Conservation (phyloP, 2,113 vertebrate species). For the Xerus inauris region DNA sequence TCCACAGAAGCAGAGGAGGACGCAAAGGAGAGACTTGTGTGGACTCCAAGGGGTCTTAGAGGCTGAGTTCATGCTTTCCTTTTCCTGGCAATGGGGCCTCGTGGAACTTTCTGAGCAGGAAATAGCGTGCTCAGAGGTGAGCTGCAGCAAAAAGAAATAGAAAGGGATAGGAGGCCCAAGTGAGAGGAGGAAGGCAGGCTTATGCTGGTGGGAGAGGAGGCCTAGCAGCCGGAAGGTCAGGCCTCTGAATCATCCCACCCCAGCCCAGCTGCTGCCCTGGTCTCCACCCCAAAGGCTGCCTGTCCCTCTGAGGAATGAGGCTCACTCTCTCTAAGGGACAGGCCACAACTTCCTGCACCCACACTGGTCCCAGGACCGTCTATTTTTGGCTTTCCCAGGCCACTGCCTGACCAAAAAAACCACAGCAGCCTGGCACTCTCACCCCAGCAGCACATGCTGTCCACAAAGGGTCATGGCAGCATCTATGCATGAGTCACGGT, state of each 20-base stretch:
- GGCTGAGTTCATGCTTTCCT: rapidly evolving
- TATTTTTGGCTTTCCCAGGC: conserved; percentile 57
- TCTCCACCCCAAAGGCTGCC: not conserved
- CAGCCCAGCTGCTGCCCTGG: not conserved
- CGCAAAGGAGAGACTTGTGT: rapidly evolving
- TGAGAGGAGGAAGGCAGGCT: not conserved
- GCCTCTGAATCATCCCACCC: not conserved
- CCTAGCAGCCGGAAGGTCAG: not conserved
- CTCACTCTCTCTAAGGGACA: not conserved
- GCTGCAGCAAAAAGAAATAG: rapidly evolving
- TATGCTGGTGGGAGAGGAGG: not conserved
- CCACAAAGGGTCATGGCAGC: not conserved
- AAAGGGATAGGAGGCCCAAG: not conserved
- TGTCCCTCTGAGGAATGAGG: not conserved
- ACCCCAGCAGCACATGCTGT: not conserved
- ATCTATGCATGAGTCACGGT: conserved; percentile 24
- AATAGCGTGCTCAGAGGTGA: not conserved
- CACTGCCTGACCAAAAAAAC: conserved; percentile 14
- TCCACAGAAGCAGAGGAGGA: not conserved
- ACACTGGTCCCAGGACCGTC: not conserved
- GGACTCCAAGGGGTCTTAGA: not conserved
- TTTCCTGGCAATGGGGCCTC: not conserved
- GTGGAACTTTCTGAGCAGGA: not conserved
- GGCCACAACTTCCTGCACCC: not conserved
- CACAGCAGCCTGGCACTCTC: conserved; percentile 43